Evolutionary conservation across 2,888 invertebrate genomes (phyloP).

Genomic region (Scaptomyza reducta): DNA sequence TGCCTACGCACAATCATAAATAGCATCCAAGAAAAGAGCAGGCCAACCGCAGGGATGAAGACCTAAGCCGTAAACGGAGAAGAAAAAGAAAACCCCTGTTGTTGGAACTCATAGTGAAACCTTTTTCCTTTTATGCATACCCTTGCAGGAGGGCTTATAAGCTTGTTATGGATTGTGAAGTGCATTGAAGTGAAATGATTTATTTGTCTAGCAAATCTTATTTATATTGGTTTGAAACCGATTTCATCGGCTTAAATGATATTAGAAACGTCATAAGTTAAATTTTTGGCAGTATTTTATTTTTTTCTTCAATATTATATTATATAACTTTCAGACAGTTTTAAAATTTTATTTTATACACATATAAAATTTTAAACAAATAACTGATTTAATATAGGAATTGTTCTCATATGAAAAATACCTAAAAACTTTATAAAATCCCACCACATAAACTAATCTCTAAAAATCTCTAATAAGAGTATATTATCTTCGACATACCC

Average conservation of each 20-base stretch:
- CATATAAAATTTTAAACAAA: too few relatives aligned
- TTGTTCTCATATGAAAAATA: too few relatives aligned
- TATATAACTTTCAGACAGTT: too few relatives aligned
- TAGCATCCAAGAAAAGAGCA: slow-evolving; percentile 47
- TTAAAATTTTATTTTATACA: too few relatives aligned
- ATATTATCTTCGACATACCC: background rate
- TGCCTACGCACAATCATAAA: slow-evolving; percentile 67
- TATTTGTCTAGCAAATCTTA: background rate
- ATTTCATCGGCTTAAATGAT: background rate
- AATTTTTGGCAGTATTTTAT: background rate
- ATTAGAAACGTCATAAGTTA: background rate
- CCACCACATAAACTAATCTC: too few relatives aligned
- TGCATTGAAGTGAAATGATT: slow-evolving; percentile 1
- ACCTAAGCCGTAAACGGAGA: slow-evolving; percentile 33
- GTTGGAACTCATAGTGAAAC: slow-evolving; percentile 30
- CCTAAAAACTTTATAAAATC: too few relatives aligned
- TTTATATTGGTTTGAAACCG: background rate
- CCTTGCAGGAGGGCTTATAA: background rate
- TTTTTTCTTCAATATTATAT: background rate
- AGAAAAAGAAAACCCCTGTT: slow-evolving; percentile 3
- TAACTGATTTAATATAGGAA: too few relatives aligned
- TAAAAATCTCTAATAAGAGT: background rate
- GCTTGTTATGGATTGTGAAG: background rate
- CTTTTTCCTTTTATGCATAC: slow-evolving; percentile 38
- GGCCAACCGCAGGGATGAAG: slow-evolving; percentile 22